A percentile compares a stretch with the other conserved stretches of the same genome.
Conservation (phyloP, 2,888 invertebrate species). For the Leuctra nigra region DNA sequence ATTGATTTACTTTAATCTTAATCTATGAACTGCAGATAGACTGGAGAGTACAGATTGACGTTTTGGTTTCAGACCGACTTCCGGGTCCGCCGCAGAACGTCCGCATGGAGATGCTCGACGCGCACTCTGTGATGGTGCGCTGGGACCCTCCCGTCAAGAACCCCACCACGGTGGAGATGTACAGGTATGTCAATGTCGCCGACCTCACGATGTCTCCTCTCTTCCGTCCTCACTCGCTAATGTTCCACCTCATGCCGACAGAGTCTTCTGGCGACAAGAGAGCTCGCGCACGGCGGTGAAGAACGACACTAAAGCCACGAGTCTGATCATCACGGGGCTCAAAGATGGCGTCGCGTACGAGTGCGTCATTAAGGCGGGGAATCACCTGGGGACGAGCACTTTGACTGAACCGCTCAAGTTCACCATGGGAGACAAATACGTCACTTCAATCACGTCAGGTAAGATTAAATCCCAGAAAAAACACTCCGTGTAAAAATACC, state of each 20-base stretch:
- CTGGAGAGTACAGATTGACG: too few relatives aligned
- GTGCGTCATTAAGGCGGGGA: constrained; percentile 75
- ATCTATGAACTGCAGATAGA: too few relatives aligned
- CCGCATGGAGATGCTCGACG: constrained; percentile 48
- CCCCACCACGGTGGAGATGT: constrained; percentile 73
- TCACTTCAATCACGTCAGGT: constrained; percentile 55
- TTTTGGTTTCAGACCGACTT: constrained; percentile 52
- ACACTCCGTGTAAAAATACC: too few relatives aligned
- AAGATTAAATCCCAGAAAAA: too few relatives aligned
- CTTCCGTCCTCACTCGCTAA: too few relatives aligned
- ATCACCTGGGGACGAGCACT: constrained; percentile 68
- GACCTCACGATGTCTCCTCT: background rate
- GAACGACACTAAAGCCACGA: constrained; percentile 65
- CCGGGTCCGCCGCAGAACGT: constrained; percentile 75
- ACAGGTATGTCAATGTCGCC: constrained; percentile 41
- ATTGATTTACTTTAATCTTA: too few relatives aligned
- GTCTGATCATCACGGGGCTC: constrained; percentile 61
- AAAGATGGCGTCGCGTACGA: constrained; percentile 70
- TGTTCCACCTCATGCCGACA: constrained; percentile 27
- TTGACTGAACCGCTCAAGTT: constrained; percentile 67
- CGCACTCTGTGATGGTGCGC: constrained; percentile 53
- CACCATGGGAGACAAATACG: constrained; percentile 65
- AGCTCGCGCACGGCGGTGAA: constrained; percentile 54
- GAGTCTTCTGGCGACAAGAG: constrained; percentile 71
- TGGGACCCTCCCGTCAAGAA: constrained; percentile 81